Evolutionary conservation across 2,888 invertebrate species (phyloP).

Genomic region (Drosophila mayaguana): DNA sequence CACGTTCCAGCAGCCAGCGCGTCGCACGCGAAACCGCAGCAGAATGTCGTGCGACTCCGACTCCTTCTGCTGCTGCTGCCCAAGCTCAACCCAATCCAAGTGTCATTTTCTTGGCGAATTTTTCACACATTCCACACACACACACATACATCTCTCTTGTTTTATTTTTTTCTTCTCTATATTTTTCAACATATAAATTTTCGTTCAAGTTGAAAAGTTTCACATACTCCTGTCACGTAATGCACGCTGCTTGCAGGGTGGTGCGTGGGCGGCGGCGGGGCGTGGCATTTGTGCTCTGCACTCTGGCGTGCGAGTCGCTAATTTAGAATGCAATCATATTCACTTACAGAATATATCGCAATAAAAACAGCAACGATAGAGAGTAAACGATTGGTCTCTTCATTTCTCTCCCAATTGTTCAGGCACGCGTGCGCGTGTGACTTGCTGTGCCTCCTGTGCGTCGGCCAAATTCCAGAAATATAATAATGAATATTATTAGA

Average conservation of each 20-base stretch:
- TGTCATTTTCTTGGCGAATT: conserved; percentile 35
- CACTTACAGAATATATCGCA: conserved; percentile 66
- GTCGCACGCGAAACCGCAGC: conserved; percentile 78
- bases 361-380: background rate
- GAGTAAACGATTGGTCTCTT: background rate
- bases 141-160: conserved; percentile 2
- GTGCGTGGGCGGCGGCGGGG: background rate
- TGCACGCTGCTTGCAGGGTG: conserved; percentile 30
- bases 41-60: conserved; percentile 53
- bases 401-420: background rate
- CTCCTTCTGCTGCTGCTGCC: background rate
- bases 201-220: conserved; percentile 76
- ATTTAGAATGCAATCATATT: conserved; percentile 79
- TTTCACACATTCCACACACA: conserved; percentile 55
- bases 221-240: conserved; percentile 77
- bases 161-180: conserved; percentile 11
- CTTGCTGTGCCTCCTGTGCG: background rate
- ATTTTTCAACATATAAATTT: conserved; percentile 72
- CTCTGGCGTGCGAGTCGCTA: conserved; percentile 60
- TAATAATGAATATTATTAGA: too few relatives aligned
- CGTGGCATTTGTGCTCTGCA: conserved; percentile 10
- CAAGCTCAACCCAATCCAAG: conserved; percentile 10
- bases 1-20: conserved; percentile 56
- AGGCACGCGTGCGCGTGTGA: background rate
- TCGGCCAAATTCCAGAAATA: too few relatives aligned